A percentile compares a stretch with the other conserved stretches of the same genome.
These are phyloP conservation scores for Lasiurus cinereus DNA, from an alignment of 2,113 vertebrate species.

Conservation along the genomic window DNA sequence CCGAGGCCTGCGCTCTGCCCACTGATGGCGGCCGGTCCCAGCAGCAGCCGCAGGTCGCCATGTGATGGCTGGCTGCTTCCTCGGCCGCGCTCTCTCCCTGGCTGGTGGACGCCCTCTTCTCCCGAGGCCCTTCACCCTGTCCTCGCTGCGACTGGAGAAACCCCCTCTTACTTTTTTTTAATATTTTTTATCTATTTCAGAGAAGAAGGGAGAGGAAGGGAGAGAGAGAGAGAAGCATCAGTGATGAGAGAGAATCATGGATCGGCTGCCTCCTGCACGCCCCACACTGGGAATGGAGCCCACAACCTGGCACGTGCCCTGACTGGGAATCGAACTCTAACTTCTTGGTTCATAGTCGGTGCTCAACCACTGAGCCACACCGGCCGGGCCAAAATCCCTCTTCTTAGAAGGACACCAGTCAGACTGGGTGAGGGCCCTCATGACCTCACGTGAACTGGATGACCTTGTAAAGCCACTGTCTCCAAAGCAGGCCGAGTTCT, in stretches of 20 bases:
- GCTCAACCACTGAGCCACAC: too few relatives aligned
- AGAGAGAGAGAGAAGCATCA: too few relatives aligned
- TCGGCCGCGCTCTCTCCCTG: neutral
- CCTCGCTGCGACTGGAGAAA: neutral
- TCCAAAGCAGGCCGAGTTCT: neutral
- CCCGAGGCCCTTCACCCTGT: fast-evolving
- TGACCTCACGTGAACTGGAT: neutral
- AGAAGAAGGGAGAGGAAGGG: too few relatives aligned
- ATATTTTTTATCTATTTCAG: too few relatives aligned
- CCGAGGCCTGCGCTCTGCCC: neutral
- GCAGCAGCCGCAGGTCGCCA: neutral
- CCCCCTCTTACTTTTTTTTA: neutral
- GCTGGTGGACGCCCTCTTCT: neutral
- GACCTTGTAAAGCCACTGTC: neutral
- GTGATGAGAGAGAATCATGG: too few relatives aligned
- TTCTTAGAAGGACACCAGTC: neutral
- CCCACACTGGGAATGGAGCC: too few relatives aligned
- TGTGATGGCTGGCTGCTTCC: fast-evolving
- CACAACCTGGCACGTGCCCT: too few relatives aligned
- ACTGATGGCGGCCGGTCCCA: neutral
- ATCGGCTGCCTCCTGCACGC: too few relatives aligned
- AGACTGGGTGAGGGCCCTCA: neutral
- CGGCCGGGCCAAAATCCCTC: neutral
- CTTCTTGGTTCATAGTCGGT: too few relatives aligned
- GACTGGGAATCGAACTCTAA: too few relatives aligned